Evolutionary conservation across 2,113 vertebrate genomes (phyloP).

Genomic region (Ailurus styani): DNA sequence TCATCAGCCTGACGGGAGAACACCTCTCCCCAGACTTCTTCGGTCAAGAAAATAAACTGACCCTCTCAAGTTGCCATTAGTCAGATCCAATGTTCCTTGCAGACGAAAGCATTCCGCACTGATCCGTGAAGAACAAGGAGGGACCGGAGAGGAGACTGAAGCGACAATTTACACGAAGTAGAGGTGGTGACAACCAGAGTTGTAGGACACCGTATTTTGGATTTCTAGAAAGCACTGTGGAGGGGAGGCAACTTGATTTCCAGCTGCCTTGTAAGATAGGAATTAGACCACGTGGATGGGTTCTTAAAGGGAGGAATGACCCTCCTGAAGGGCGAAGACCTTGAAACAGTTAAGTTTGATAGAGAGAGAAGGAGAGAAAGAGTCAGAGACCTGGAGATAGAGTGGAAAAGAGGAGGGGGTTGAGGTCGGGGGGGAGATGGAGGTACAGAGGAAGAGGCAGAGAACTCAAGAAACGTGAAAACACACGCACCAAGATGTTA

Average conservation of each 20-base stretch:
- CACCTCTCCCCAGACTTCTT: background rate
- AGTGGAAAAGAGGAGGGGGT: background rate
- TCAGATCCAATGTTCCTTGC: background rate
- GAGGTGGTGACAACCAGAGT: background rate
- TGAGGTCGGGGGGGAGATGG: too few relatives aligned
- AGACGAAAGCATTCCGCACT: background rate
- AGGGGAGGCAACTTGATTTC: background rate
- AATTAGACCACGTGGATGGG: background rate
- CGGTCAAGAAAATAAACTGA: background rate
- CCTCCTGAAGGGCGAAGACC: background rate
- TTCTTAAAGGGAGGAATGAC: background rate
- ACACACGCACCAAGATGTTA: rapidly evolving
- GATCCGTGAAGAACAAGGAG: background rate
- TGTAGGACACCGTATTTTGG: background rate
- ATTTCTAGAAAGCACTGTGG: background rate
- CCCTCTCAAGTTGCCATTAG: background rate
- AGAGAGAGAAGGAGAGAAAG: background rate
- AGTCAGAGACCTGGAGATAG: background rate
- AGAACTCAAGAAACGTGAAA: background rate
- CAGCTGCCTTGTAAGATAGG: background rate
- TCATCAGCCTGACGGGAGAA: too few relatives aligned
- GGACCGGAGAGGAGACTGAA: background rate
- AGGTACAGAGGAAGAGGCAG: background rate
- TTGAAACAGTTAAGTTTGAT: background rate
- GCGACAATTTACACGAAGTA: background rate